A percentile compares a stretch with the other conserved stretches of the same genome.
Conservation (phyloP, 2,888 invertebrate genomes). For the Habrosyne pyritoides region DNA sequence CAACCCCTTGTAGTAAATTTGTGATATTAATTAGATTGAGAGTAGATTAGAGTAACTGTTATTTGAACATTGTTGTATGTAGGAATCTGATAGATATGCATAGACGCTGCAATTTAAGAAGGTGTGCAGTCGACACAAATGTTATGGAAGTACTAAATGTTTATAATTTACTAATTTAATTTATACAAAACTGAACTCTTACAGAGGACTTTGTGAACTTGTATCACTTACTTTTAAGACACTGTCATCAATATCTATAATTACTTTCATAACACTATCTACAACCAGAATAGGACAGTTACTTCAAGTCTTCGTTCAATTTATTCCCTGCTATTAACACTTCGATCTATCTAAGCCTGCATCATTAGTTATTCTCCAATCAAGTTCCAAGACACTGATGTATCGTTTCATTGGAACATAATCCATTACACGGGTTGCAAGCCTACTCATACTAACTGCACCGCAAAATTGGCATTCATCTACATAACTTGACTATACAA, state of each 20-base stretch:
- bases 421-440: constrained; percentile 14
- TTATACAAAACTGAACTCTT: no score
- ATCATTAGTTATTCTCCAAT: constrained; percentile 1
- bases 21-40: no score
- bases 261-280: no score
- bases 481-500: constrained; percentile 64
- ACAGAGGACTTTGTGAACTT: no score
- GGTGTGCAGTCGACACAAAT: no score
- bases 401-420: constrained; percentile 14
- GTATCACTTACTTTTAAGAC: neutral
- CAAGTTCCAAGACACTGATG: neutral
- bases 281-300: neutral
- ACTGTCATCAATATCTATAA: neutral
- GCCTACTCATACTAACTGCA: constrained; percentile 29
- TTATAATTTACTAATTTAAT: no score
- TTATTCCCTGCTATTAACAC: constrained; percentile 4
- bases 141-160: no score
- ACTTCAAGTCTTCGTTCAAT: neutral
- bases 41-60: no score
- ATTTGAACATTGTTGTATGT: no score
- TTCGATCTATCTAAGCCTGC: neutral
- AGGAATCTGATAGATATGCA: no score
- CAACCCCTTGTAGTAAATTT: no score
- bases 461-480: constrained; percentile 66
- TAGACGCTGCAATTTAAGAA: no score